Evolutionary conservation across 2,888 invertebrate genomes (phyloP).

Genomic region (Patella caerulea): DNA sequence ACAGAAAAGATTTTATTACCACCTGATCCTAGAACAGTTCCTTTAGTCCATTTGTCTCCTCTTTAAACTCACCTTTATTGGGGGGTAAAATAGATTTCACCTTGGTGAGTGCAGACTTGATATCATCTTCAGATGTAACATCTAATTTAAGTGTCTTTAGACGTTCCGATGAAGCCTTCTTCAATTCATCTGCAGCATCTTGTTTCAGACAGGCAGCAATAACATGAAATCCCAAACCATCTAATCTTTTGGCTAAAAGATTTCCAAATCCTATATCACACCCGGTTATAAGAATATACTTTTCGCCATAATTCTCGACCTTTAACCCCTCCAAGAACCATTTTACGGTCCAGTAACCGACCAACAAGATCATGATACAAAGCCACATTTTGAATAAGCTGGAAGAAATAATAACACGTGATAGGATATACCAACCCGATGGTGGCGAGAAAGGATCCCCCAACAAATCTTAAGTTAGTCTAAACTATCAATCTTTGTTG

Average conservation of each 20-base stretch:
- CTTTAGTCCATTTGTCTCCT: no score
- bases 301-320: slow-evolving; percentile 29
- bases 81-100: slow-evolving; percentile 32
- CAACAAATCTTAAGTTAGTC: no score
- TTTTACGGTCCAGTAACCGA: no score
- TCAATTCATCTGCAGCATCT: slow-evolving; percentile 37
- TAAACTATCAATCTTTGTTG: no score
- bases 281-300: slow-evolving; percentile 58
- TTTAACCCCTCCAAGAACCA: no score
- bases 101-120: slow-evolving; percentile 24
- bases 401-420: no score
- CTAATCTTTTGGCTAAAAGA: slow-evolving; percentile 48
- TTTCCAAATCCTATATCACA: slow-evolving; percentile 62
- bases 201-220: slow-evolving; percentile 53
- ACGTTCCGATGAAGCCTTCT: slow-evolving; percentile 32
- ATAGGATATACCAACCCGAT: no score
- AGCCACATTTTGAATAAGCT: no score
- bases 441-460: no score
- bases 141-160: slow-evolving; percentile 32
- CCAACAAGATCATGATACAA: no score
- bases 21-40: no score
- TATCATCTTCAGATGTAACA: slow-evolving; percentile 34
- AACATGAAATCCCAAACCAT: slow-evolving; percentile 46
- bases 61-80: slow-evolving; percentile 30
- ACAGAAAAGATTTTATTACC: no score